Percentiles rank a stretch among this genome's conserved stretches.
Conservation (phyloP, 1,140 invertebrate genomes). For the Pseudomyrmex pallidus region DNA sequence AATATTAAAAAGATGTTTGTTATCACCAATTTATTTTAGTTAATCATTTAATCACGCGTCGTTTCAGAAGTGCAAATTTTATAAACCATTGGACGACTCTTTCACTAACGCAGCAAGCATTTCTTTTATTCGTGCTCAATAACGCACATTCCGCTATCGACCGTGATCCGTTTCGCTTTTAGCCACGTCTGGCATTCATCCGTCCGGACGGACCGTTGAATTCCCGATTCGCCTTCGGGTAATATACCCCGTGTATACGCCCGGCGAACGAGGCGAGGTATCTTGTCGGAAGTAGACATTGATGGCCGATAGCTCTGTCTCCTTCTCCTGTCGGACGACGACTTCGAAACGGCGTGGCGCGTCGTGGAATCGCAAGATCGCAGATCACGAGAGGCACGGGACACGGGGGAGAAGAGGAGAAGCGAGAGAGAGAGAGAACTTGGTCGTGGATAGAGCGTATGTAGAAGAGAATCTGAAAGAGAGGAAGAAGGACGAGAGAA, state of each 20-base stretch:
- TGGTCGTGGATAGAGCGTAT: slow-evolving; percentile 4
- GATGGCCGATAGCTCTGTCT: slow-evolving; percentile 69
- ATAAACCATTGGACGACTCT: background rate
- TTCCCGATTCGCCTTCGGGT: slow-evolving; percentile 57
- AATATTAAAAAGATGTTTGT: background rate
- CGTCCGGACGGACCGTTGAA: slow-evolving; percentile 46
- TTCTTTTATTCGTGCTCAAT: slow-evolving; percentile 7
- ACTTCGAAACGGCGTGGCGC: slow-evolving; percentile 67
- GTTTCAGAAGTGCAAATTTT: background rate
- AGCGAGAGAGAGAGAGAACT: background rate
- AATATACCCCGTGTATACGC: slow-evolving; percentile 21
- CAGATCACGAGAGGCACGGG: slow-evolving; percentile 65
- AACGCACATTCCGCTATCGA: slow-evolving; percentile 35
- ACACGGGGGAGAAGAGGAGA: background rate
- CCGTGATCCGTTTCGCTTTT: slow-evolving; percentile 51
- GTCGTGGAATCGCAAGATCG: slow-evolving; percentile 69
- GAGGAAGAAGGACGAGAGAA: background rate
- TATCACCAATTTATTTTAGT: background rate
- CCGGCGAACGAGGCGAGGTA: slow-evolving; percentile 45
- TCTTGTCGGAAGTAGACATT: slow-evolving; percentile 72
- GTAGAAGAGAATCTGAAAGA: background rate
- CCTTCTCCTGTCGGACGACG: background rate
- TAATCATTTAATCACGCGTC: background rate
- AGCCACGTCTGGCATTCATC: slow-evolving; percentile 28
- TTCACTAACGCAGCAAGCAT: background rate